A percentile compares a stretch with the other conserved stretches of the same genome.
Evolutionary conservation across 2,797 vertebrate genomes (phyloP).

Genomic region (Eutrigla gurnardus): DNA sequence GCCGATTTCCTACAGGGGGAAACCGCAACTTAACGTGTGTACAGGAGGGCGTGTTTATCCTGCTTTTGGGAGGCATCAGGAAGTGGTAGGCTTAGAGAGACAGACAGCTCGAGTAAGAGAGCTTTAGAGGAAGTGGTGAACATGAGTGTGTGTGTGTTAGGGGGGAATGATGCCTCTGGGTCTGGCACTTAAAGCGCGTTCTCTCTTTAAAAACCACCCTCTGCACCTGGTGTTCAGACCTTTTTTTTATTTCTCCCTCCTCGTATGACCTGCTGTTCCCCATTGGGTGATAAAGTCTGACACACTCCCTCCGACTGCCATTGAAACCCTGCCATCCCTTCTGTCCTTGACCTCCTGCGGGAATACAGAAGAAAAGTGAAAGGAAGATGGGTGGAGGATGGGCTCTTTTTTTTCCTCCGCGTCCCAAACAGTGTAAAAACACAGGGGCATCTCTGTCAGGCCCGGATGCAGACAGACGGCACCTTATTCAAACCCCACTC

Average conservation of each 20-base stretch:
- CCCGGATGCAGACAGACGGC: slow-evolving; percentile 43
- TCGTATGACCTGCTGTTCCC: accelerated
- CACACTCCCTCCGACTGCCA: not conserved
- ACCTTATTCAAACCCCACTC: slow-evolving; percentile 40
- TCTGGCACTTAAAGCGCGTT: slow-evolving; percentile 5
- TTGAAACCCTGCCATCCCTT: slow-evolving; percentile 7
- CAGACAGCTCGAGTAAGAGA: slow-evolving; percentile 28
- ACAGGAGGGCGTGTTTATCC: slow-evolving; percentile 9
- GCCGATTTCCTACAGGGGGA: slow-evolving; percentile 65
- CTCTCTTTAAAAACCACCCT: slow-evolving; percentile 30
- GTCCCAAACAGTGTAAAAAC: slow-evolving; percentile 27
- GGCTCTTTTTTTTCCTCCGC: not conserved
- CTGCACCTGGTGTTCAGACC: slow-evolving; percentile 31
- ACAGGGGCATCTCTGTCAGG: slow-evolving; percentile 67
- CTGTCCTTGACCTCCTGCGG: slow-evolving; percentile 34
- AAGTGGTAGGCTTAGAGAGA: slow-evolving; percentile 47
- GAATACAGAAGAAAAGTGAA: not conserved
- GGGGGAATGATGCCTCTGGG: slow-evolving; percentile 33
- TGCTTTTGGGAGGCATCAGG: slow-evolving; percentile 47
- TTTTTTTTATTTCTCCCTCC: not conserved
- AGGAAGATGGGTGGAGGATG: slow-evolving; percentile 28
- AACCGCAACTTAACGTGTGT: slow-evolving; percentile 51
- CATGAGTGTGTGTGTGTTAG: slow-evolving; percentile 7
- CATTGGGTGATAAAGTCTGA: not conserved
- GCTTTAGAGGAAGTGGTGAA: slow-evolving; percentile 46